Conservation (phyloP, 2,888 invertebrate species). For the Lingula anatina region DNA sequence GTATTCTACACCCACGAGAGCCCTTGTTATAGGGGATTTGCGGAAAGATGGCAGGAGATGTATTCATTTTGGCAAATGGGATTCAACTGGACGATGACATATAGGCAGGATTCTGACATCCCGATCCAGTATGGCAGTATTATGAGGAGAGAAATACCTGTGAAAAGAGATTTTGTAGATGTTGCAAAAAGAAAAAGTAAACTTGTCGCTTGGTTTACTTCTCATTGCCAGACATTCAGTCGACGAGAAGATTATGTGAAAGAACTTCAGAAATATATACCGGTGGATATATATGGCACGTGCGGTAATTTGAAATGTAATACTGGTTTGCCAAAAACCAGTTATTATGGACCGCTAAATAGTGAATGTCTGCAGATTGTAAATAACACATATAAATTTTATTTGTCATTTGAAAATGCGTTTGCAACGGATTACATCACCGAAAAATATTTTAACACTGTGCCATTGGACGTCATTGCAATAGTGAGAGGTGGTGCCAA, state of each 20-base stretch:
- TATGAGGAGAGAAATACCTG: not conserved
- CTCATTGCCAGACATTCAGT: slow-evolving; percentile 14
- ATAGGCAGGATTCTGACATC: slow-evolving; percentile 21
- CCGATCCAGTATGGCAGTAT: slow-evolving; percentile 13
- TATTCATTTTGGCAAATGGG: no score
- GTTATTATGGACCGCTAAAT: no score
- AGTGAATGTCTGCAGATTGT: slow-evolving; percentile 5
- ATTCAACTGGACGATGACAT: slow-evolving; percentile 28
- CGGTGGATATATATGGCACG: slow-evolving; percentile 13
- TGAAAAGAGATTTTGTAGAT: slow-evolving; percentile 8
- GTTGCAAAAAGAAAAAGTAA: slow-evolving; percentile 11
- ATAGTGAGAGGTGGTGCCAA: slow-evolving; percentile 15
- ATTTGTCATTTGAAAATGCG: slow-evolving; percentile 25
- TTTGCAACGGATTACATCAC: slow-evolving; percentile 25
- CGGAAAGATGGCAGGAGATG: no score
- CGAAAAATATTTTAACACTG: slow-evolving; percentile 20
- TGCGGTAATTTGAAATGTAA: slow-evolving; percentile 9
- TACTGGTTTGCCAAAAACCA: no score
- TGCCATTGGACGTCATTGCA: slow-evolving; percentile 10
- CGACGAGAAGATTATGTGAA: slow-evolving; percentile 11
- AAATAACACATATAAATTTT: slow-evolving; percentile 17
- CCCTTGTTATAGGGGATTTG: no score
- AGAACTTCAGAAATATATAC: slow-evolving; percentile 10
- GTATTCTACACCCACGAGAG: no score
- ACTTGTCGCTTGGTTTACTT: slow-evolving; percentile 15